Conservation (phyloP, 2,113 vertebrate genomes). For the Prionailurus bengalensis region DNA sequence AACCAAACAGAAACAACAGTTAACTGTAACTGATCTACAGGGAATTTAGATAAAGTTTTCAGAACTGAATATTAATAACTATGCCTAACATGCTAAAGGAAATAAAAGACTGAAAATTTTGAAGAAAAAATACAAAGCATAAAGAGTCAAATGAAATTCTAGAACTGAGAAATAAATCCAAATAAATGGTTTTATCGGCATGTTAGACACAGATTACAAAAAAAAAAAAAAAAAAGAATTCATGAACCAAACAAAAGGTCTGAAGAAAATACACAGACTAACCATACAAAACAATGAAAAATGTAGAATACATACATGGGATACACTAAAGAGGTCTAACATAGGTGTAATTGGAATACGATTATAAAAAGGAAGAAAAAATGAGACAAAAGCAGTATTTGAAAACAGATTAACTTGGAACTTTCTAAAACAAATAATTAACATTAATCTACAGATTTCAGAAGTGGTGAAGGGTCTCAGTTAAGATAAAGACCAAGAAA, state of each 20-base stretch:
- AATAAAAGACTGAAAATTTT: slow-evolving; percentile 20
- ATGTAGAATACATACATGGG: neutral
- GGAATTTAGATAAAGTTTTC: neutral
- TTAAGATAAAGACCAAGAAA: slow-evolving; percentile 30
- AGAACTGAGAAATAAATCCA: slow-evolving; percentile 33
- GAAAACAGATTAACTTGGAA: slow-evolving; percentile 25
- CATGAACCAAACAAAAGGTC: neutral
- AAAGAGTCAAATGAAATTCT: slow-evolving; percentile 10
- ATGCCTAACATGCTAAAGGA: neutral
- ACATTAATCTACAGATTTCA: neutral
- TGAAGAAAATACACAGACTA: neutral
- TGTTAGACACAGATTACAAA: neutral
- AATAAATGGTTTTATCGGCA: neutral
- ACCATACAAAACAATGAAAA: neutral
- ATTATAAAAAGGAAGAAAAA: neutral
- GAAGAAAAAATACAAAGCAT: slow-evolving; percentile 8
- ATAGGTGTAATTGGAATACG: neutral
- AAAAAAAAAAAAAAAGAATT: neutral
- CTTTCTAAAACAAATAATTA: neutral
- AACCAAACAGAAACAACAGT: slow-evolving; percentile 27
- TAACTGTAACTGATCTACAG: neutral
- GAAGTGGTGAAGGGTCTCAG: neutral
- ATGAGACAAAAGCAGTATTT: neutral
- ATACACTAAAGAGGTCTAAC: neutral
- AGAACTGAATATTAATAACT: slow-evolving; percentile 8